Conservation (phyloP, 2,888 invertebrate species). For the Empis stercorea region DNA sequence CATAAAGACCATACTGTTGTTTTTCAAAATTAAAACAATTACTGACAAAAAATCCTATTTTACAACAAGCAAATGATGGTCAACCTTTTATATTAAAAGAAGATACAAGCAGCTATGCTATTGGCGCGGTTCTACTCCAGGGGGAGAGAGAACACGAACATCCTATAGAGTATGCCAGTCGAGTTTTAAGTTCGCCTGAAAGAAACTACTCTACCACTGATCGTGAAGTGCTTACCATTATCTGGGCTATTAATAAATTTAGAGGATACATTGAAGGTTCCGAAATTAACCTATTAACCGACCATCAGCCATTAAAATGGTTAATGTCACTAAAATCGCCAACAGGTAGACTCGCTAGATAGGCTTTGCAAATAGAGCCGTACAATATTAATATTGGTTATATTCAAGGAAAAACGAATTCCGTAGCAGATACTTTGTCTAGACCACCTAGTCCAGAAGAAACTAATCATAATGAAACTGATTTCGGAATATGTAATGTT, state of each 20-base stretch:
- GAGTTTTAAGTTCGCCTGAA: slow-evolving; percentile 21
- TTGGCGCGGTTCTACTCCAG: slow-evolving; percentile 14
- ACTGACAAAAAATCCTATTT: slow-evolving; percentile 12
- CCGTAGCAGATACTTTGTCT: slow-evolving; percentile 12
- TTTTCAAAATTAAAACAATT: slow-evolving; percentile 12
- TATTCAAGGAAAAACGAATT: slow-evolving; percentile 24
- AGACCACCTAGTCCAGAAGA: background rate
- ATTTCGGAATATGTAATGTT: background rate
- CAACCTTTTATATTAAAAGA: slow-evolving; percentile 13
- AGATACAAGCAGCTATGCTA: slow-evolving; percentile 12
- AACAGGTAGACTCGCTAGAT: slow-evolving; percentile 31
- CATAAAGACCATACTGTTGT: slow-evolving; percentile 11
- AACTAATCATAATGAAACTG: background rate
- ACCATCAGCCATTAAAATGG: slow-evolving; percentile 38
- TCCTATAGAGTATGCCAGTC: slow-evolving; percentile 19
- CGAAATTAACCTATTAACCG: slow-evolving; percentile 23
- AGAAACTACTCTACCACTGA: slow-evolving; percentile 32
- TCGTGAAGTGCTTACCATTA: slow-evolving; percentile 25
- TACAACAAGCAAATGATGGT: slow-evolving; percentile 12
- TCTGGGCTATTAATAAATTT: slow-evolving; percentile 28
- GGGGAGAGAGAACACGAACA: slow-evolving; percentile 14
- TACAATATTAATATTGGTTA: slow-evolving; percentile 29
- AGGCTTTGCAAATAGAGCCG: slow-evolving; percentile 31
- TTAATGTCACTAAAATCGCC: slow-evolving; percentile 29
- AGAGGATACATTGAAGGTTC: slow-evolving; percentile 29